Evolutionary conservation across 2,888 invertebrate species (phyloP), one percentile per base, ranked within the genome.

Genomic region (Agapostemon virescens): DNA sequence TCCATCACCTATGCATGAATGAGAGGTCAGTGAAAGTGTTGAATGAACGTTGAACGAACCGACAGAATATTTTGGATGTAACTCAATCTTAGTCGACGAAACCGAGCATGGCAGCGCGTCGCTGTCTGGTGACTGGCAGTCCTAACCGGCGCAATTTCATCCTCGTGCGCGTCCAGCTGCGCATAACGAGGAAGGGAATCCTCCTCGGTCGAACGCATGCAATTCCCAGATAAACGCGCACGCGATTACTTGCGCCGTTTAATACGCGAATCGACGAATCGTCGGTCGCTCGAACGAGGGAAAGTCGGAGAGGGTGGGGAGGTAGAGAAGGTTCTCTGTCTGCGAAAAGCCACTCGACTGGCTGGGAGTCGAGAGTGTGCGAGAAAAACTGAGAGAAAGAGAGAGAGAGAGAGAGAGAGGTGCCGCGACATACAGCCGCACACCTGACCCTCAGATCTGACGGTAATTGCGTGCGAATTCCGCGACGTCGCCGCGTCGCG

Each of bases 401-500:
- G 55, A 15, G 15, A n/a, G 11, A 49, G n/a, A 49, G 49, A 49
- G 33, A 15, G 55, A 49, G 26, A 52, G 52, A 5, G 52, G n/a
- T 11, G 49, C 4, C 55, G 55, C 26, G 26, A 26, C 15, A 55
- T 26, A 26, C 26, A 26, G 15, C 23, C 55, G 23, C 55, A 26
- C 72, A 86, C 83, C 83, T 84, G 86, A 86, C 79, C 81, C 80
- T 66, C 69, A 75, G 79, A 85, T 82, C 69, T 42, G 77, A 85
- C 66, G 74, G 81, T 86, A 86, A 86, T 86, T 86, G 87, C 85
- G 85, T 84, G 86, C 86, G 81, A 86, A 86, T 86, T 84, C 84
- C 87, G 81, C 85, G 86, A 86, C 86, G 86, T 86, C 85, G 86
- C 72, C 84, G 85, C 82, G 81, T 78, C 83, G 78, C 61, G 61